Percentiles rank a stretch among this genome's conserved stretches.
phyloP scores from a whole-genome alignment of 1,140 invertebrate genomes.

The Ceratina calcarata region DNA sequence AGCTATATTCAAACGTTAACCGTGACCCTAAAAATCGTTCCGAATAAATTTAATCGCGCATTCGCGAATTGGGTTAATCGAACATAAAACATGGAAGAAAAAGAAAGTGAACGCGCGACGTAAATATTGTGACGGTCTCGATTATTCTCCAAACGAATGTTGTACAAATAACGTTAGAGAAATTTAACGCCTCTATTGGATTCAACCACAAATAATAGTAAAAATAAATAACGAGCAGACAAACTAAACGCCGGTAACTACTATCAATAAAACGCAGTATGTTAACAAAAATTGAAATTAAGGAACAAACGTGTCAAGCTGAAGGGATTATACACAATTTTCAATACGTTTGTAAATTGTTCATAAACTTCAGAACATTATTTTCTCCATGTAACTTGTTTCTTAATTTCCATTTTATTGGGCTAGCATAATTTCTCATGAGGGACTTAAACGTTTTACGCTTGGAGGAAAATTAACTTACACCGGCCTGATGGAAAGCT shows the following conservation, averaged over 20 bases:
- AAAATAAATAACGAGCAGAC: too few relatives aligned
- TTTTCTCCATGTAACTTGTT: neutral
- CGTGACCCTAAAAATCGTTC: constrained; percentile 36
- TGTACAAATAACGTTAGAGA: too few relatives aligned
- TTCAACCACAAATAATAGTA: too few relatives aligned
- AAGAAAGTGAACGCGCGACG: constrained; percentile 4
- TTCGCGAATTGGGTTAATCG: neutral
- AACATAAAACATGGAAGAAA: neutral
- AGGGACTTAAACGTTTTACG: neutral
- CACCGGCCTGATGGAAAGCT: neutral
- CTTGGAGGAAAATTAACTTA: neutral
- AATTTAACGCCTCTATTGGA: too few relatives aligned
- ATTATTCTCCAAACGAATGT: too few relatives aligned
- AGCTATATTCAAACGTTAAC: constrained; percentile 38
- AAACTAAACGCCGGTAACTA: too few relatives aligned
- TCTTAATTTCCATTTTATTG: neutral
- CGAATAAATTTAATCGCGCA: neutral
- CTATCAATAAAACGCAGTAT: too few relatives aligned
- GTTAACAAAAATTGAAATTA: too few relatives aligned
- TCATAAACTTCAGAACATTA: too few relatives aligned
- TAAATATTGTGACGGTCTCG: neutral
- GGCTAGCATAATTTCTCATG: neutral
- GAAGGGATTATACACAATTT: too few relatives aligned
- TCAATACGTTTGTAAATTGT: too few relatives aligned
- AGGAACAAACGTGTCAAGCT: too few relatives aligned